Base-by-base conservation (phyloP, 2,888 invertebrate species). In the Electrophaes corylata region DNA sequence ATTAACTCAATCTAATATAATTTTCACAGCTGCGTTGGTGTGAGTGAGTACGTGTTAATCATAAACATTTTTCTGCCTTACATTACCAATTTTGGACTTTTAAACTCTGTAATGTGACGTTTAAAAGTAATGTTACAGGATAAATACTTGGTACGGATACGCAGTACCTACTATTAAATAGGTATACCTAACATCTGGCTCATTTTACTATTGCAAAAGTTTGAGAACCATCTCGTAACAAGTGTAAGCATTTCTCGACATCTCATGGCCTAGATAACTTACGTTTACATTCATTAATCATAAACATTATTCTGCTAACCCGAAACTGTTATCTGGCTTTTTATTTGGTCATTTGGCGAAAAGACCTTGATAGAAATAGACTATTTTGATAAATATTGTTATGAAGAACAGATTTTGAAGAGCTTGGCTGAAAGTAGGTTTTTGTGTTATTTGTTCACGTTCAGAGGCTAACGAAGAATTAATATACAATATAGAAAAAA, bases 171-270 rank as follows among this genome's bases (percentile, higher is more conserved):
- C n/a, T n/a, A n/a, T n/a, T n/a, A n/a, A n/a, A n/a, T n/a, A n/a
- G 11, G 3, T 40, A 11, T 4, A 19, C 6, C 3, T 35, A 35
- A 16, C 37, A 37, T 37, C 37, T 37, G 37, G 37, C 16, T 14
- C 14, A n/a, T 23, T 39, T n/a, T 48, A 20, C 26, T 37, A 23
- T 8, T 4, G 10, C 29, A 1, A 69, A 63, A 83, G 71, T 85
- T 90, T 90, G 86, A 81, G 80, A 71, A 49, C 53, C 82, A 0
- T 1, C 6, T 5, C 14, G 60, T 51, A 73, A 84, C 89, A 88
- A 91, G 91, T 91, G 90, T 83, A 89, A 86, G 85, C 86, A 85
- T 88, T 84, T 83, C 84, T 76, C 69, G 72, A 72, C 71, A 72
- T 69, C 70, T 71, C 67, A 66, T 81, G 90, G 74, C 88, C 89